Evolutionary conservation across 1,140 invertebrate genomes (phyloP).

Genomic region (Trypoxylus dichotomus): DNA sequence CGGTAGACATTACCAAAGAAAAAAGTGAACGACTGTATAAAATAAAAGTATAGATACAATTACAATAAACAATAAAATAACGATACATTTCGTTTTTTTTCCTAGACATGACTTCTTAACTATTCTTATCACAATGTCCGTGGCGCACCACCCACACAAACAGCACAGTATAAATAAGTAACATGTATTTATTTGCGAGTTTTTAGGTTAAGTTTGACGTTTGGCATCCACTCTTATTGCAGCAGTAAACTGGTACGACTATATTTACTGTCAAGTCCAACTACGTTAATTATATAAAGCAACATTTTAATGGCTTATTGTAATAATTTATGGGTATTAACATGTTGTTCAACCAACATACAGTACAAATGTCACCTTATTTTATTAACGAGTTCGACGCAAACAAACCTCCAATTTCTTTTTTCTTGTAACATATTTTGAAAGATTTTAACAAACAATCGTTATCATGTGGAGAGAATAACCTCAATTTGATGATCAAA

Average conservation of each 20-base stretch:
- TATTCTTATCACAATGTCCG: constrained; percentile 54
- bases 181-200: constrained; percentile 53
- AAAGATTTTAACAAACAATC: constrained; percentile 27
- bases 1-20: constrained; percentile 48
- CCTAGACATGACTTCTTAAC: constrained; percentile 53
- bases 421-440: constrained; percentile 30
- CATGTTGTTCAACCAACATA: constrained; percentile 28
- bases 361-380: constrained; percentile 21
- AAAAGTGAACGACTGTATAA: constrained; percentile 51
- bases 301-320: constrained; percentile 16
- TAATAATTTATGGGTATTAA: constrained; percentile 28
- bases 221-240: constrained; percentile 50
- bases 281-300: constrained; percentile 14
- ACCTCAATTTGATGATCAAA: constrained; percentile 33
- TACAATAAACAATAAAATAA: constrained; percentile 53
- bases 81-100: constrained; percentile 50
- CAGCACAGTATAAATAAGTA: constrained; percentile 55
- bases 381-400: constrained; percentile 26
- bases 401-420: constrained; percentile 11
- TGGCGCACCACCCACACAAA: constrained; percentile 52
- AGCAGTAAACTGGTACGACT: constrained; percentile 38
- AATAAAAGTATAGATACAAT: constrained; percentile 53
- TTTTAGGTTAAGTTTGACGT: constrained; percentile 48
- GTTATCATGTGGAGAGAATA: constrained; percentile 16
- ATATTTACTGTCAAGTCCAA: constrained; percentile 21